Evolutionary conservation across 2,888 invertebrate species (phyloP).

Genomic region (Apamea crenata): DNA sequence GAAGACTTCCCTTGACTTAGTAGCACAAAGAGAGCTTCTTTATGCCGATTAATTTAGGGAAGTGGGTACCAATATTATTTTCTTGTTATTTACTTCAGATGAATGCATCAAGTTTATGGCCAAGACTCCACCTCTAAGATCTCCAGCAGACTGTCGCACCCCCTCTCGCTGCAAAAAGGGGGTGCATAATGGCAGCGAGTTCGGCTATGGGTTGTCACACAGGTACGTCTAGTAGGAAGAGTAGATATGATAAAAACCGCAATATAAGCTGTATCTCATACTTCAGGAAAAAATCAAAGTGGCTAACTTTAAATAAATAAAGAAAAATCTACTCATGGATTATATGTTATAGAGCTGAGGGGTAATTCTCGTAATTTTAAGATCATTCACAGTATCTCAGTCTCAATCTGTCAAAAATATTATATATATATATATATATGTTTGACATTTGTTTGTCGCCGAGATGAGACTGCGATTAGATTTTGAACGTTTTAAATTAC

Average conservation of each 20-base stretch:
- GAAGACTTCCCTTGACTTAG: not conserved
- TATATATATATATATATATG: too few relatives aligned
- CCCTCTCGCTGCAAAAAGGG: slow-evolving; percentile 63
- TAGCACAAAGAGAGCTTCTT: not conserved
- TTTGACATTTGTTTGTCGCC: too few relatives aligned
- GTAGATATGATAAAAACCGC: not conserved
- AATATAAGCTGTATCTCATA: not conserved
- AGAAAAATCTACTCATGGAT: not conserved
- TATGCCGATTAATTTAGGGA: not conserved
- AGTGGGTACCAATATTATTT: not conserved
- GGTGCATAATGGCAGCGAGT: slow-evolving; percentile 70
- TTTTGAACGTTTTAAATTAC: too few relatives aligned
- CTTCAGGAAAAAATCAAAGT: not conserved
- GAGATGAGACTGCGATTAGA: too few relatives aligned
- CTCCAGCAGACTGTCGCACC: slow-evolving; percentile 59
- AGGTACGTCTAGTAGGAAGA: slow-evolving; percentile 65
- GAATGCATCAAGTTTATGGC: not conserved
- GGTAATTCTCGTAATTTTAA: too few relatives aligned
- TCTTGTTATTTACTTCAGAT: slow-evolving; percentile 14
- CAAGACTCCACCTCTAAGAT: slow-evolving; percentile 7
- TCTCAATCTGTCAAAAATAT: too few relatives aligned
- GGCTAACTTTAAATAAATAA: not conserved
- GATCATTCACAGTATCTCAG: too few relatives aligned
- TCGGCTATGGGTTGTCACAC: slow-evolving; percentile 77
- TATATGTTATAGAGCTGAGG: not conserved